Evolutionary conservation across 2,888 invertebrate species (phyloP), one percentile per base, ranked within the genome.

Genomic region (Azorinus chamasolen): DNA sequence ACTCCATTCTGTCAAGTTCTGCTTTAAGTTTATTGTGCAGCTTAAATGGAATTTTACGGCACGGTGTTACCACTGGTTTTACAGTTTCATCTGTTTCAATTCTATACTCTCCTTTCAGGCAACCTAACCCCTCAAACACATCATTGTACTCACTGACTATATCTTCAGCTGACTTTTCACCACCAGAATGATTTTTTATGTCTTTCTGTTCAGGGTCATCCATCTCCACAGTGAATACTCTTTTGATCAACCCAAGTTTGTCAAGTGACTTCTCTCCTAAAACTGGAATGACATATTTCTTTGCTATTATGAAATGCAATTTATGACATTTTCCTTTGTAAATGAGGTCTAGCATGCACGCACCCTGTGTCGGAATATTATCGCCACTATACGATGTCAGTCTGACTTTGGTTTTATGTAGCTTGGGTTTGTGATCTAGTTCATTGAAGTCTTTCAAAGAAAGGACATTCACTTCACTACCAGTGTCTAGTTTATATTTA

Each of bases 31-130:
- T 77, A 0, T 75, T 57, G 39, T 62, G 58, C 16, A 85, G 18
- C 0, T 69, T 61, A 55, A 77, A 24, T 45, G 79, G 83, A 25
- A 79, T 62, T 61, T 73, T 80, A 27, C 80, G 50, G 8, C 71
- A 61, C 22, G 78, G 68, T 18, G 77, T 74, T 32, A 83, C 69
- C 3, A 74, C 72, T 27, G 79, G 83, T 54, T 48, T 24, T 12
- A 68, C 74, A 37, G 64, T 58, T 24, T 41, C n/a, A 37, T 79
- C 66, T 16, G 73, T 41, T 12, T 71, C 62, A 2, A 79, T 79
- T 8, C 25, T 8, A 55, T 57, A 25, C 41, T 46, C 25, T 22
- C 75, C 58, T 8, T 74, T 71, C 16, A 79, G 18, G 24, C 58
- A 76, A 32, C 79, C 78, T 48, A 79, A 18, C 4, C 76, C 76